These are phyloP conservation scores for Bolborhynchus lineola DNA, from an alignment of 2,113 vertebrate species.

Conservation along the genomic window DNA sequence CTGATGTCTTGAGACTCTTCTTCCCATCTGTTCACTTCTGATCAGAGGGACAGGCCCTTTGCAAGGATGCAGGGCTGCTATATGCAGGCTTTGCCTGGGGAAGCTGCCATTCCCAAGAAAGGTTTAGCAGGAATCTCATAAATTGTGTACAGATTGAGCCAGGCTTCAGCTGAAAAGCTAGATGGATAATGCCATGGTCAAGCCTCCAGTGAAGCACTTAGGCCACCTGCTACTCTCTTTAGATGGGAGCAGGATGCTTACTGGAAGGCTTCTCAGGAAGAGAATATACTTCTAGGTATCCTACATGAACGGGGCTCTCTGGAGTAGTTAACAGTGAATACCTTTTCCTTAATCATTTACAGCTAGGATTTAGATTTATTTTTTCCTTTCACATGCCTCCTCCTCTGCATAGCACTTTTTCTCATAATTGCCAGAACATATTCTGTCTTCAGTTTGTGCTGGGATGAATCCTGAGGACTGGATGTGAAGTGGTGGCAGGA, in stretches of 20 bases:
- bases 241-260: background rate
- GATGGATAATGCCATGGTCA: conserved; percentile 29
- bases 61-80: background rate
- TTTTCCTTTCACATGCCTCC: background rate
- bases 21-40: conserved; percentile 38
- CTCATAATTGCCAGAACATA: background rate
- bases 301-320: background rate
- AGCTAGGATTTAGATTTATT: background rate
- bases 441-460: background rate
- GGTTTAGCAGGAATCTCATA: background rate
- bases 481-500: background rate
- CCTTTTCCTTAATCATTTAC: background rate
- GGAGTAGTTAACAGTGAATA: background rate
- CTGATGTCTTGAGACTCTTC: background rate
- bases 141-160: conserved; percentile 7
- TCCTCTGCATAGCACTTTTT: background rate
- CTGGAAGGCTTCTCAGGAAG: background rate
- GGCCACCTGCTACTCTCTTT: conserved; percentile 28
- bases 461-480: background rate
- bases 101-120: background rate
- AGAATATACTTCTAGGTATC: background rate
- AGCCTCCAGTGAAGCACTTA: background rate
- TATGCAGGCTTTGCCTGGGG: background rate
- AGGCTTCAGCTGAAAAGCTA: conserved; percentile 14
- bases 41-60: background rate